Percentiles rank a stretch among this genome's conserved stretches.
phyloP scores from a whole-genome alignment of 1,140 invertebrate species.

The Hormaphis cornu region DNA sequence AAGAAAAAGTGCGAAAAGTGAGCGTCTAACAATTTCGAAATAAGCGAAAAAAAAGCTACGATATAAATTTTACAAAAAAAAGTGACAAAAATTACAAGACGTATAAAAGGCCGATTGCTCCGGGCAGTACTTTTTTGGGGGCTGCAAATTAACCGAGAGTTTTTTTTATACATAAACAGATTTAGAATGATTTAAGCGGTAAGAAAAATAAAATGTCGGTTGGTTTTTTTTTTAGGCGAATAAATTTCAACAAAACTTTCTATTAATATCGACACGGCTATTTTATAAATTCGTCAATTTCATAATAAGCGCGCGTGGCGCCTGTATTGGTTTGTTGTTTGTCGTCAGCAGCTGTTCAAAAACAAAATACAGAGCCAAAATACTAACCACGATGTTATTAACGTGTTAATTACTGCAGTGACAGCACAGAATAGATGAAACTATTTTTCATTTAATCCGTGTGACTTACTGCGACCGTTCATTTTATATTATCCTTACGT shows the following conservation, averaged over 20 bases:
- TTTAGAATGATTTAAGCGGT: not conserved
- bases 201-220: not conserved
- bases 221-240: not conserved
- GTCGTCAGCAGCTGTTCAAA: not conserved
- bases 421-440: not conserved
- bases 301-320: not conserved
- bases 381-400: slow-evolving; percentile 3
- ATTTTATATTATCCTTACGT: not conserved
- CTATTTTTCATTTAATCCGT: not conserved
- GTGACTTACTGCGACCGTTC: not conserved
- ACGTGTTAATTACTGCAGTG: slow-evolving; percentile 4
- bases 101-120: not conserved
- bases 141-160: not conserved
- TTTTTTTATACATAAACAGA: not conserved
- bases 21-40: no score
- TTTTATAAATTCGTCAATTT: not conserved
- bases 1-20: no score
- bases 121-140: not conserved
- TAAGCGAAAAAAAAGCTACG: no score
- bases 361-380: not conserved
- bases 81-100: no score
- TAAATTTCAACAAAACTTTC: not conserved
- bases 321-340: not conserved
- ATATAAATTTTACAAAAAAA: no score
- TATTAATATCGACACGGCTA: not conserved